These are phyloP conservation scores for Oplegnathus fasciatus DNA, from an alignment of 2,113 vertebrate species.

Conservation along the genomic window DNA sequence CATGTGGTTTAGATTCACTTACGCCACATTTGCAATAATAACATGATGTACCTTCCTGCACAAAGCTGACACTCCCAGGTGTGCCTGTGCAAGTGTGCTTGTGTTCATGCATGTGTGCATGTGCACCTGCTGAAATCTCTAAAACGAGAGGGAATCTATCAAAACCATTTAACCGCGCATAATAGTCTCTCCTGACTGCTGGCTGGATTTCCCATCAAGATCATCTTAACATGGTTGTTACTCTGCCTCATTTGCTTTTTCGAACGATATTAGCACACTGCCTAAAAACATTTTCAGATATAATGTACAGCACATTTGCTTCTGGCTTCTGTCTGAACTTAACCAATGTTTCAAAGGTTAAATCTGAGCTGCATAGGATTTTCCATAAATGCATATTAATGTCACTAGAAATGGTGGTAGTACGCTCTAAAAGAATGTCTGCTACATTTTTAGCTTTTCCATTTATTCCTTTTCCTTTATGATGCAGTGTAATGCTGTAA, in stretches of 20 bases:
- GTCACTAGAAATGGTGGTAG: neutral
- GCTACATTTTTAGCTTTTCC: neutral
- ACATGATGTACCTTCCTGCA: constrained; percentile 18
- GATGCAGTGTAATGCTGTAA: neutral
- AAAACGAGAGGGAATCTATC: constrained; percentile 59
- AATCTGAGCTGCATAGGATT: neutral
- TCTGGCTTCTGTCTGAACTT: constrained; percentile 14
- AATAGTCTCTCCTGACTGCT: constrained; percentile 45
- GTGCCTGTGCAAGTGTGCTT: constrained; percentile 1
- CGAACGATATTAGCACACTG: constrained; percentile 32
- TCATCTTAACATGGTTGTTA: constrained; percentile 57
- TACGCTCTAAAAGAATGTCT: neutral
- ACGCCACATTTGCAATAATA: constrained; percentile 49
- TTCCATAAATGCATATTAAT: constrained; percentile 22
- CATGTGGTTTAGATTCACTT: constrained; percentile 42
- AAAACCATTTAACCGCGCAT: constrained; percentile 52
- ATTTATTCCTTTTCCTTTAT: neutral
- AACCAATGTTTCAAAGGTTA: constrained; percentile 44
- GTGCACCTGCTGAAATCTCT: constrained; percentile 58
- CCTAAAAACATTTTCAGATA: constrained; percentile 34
- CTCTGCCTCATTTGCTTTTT: constrained; percentile 63
- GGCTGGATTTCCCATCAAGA: constrained; percentile 39
- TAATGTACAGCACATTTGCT: constrained; percentile 8
- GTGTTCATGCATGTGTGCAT: constrained; percentile 51
- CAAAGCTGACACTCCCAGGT: constrained; percentile 20